Conservation (phyloP, 2,888 invertebrate genomes). For the Erebia aethiops region DNA sequence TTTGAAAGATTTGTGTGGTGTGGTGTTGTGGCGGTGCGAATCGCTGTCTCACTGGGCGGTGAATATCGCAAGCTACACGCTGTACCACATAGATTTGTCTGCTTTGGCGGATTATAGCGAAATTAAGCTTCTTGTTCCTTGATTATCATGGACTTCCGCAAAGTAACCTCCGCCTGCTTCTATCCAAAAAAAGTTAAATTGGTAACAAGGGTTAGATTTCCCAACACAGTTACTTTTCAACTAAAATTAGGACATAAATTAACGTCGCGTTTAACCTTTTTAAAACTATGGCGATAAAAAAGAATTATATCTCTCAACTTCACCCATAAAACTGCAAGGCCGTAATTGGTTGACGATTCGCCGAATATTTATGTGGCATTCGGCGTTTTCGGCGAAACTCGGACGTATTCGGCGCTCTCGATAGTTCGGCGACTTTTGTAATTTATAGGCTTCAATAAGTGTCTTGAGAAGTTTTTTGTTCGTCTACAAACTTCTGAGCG, state of each 20-base stretch:
- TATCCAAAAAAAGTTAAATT: conserved; percentile 13
- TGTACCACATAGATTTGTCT: no score
- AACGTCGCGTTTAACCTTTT: conserved; percentile 57
- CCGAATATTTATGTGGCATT: conserved; percentile 46
- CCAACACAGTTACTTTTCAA: conserved; percentile 29
- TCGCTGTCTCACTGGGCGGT: no score
- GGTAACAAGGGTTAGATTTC: conserved; percentile 32
- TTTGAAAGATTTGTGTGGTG: no score
- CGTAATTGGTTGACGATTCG: conserved; percentile 46
- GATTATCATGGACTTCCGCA: no score
- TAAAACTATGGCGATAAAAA: conserved; percentile 50
- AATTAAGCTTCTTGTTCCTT: no score
- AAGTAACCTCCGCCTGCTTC: no score
- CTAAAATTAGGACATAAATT: conserved; percentile 52
- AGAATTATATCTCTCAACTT: conserved; percentile 50
- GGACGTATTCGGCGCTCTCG: conserved; percentile 44
- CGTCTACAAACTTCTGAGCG: not conserved
- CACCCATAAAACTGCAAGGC: conserved; percentile 46
- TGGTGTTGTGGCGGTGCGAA: no score
- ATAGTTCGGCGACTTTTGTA: conserved; percentile 42
- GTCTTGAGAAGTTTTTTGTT: conserved; percentile 4
- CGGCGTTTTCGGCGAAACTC: conserved; percentile 49
- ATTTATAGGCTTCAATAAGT: conserved; percentile 36
- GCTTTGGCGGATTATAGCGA: no score
- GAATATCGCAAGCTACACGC: no score